These are phyloP conservation scores for Drosophila limbata DNA, from an alignment of 2,888 invertebrate genomes.

Conservation along the genomic window DNA sequence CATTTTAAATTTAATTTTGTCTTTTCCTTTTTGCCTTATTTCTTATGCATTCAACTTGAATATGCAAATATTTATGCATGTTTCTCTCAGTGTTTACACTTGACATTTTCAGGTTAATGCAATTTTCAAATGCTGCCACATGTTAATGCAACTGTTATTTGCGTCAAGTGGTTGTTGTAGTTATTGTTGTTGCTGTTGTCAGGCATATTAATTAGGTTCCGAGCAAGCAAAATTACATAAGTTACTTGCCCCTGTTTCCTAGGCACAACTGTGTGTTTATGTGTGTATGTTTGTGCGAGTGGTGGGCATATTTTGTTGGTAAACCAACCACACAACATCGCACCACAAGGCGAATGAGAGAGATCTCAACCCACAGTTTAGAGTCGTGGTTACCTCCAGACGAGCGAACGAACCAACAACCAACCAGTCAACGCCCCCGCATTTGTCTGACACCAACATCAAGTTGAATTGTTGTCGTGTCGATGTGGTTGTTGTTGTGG, in stretches of 20 bases:
- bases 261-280: neutral
- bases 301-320: conserved; percentile 36
- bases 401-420: conserved; percentile 2
- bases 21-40: neutral
- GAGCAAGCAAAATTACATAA: conserved; percentile 55
- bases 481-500: conserved; percentile 23
- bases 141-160: conserved; percentile 40
- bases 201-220: conserved; percentile 65
- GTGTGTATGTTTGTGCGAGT: neutral
- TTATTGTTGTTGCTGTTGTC: conserved; percentile 17
- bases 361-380: conserved; percentile 38
- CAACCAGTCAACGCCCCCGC: conserved; percentile 48
- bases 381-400: conserved; percentile 32
- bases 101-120: conserved; percentile 72
- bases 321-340: neutral
- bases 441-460: conserved; percentile 41
- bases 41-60: neutral
- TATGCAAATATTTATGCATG: neutral
- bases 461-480: conserved; percentile 26
- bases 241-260: conserved; percentile 14
- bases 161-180: conserved; percentile 2
- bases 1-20: neutral
- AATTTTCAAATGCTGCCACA: conserved; percentile 60
- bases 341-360: neutral
- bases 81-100: conserved; percentile 49